Evolutionary conservation across 2,797 vertebrate genomes (phyloP).

Genomic region (Chromobotia macracanthus): DNA sequence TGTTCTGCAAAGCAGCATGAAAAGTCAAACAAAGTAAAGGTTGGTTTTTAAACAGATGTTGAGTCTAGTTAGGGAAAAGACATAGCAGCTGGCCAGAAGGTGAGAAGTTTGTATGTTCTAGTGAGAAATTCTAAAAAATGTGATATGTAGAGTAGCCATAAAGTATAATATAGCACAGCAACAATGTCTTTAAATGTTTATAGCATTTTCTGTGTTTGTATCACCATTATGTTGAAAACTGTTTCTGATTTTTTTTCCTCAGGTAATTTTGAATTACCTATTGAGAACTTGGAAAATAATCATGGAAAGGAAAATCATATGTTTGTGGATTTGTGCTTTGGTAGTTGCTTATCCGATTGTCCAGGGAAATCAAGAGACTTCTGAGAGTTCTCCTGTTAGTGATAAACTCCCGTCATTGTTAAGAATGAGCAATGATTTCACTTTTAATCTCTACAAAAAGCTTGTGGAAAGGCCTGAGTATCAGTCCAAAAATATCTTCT

Average conservation of each 20-base stretch:
- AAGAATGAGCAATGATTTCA: constrained; percentile 78
- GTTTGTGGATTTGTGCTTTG: constrained; percentile 39
- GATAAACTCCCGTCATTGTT: constrained; percentile 43
- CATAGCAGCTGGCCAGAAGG: background rate
- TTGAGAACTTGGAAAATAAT: background rate
- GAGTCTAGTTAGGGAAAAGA: constrained; percentile 9
- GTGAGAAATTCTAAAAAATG: background rate
- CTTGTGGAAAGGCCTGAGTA: constrained; percentile 63
- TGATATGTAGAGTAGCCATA: background rate
- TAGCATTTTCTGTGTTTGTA: background rate
- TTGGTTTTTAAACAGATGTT: constrained; percentile 22
- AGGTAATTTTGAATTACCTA: background rate
- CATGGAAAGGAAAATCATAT: constrained; percentile 26
- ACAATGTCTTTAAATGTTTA: background rate
- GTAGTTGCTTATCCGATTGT: constrained; percentile 2
- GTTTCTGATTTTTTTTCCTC: background rate
- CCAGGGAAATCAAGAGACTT: constrained; percentile 8
- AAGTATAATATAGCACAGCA: background rate
- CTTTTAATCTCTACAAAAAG: constrained; percentile 80
- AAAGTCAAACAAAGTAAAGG: constrained; percentile 29
- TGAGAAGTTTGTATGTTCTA: background rate
- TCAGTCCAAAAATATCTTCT: constrained; percentile 81
- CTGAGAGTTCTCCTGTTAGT: constrained; percentile 50
- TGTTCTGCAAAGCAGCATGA: background rate
- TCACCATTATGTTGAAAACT: background rate